These are phyloP conservation scores for Palaemon carinicauda DNA, from an alignment of 1,140 invertebrate species.

Conservation along the genomic window DNA sequence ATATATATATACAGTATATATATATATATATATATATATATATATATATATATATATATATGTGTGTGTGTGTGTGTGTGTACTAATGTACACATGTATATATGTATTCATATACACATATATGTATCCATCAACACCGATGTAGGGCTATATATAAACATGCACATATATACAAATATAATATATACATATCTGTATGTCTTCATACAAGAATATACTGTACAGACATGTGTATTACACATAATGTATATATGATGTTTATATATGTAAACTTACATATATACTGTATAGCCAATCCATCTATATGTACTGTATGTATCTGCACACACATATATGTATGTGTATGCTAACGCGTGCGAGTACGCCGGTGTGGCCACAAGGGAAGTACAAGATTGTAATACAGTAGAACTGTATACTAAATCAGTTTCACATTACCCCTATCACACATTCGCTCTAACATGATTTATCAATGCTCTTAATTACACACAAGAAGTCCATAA, in stretches of 20 bases:
- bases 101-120: not conserved
- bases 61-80: not conserved
- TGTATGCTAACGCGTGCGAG: not conserved
- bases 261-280: constrained; percentile 5
- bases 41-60: not conserved
- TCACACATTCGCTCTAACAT: not conserved
- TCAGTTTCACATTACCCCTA: not conserved
- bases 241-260: not conserved
- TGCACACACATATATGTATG: not conserved
- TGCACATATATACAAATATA: not conserved
- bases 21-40: not conserved
- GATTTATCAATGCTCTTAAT: not conserved
- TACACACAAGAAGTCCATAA: too few species aligned
- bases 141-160: too few species aligned
- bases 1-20: not conserved
- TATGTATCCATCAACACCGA: too few species aligned
- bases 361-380: too few species aligned
- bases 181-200: not conserved
- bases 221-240: not conserved
- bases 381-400: not conserved
- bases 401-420: not conserved
- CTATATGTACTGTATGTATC: not conserved
- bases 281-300: too few species aligned
- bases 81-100: not conserved
- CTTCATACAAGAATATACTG: not conserved